Evolutionary conservation across 2,888 invertebrate species (phyloP).

Genomic region (Patella ulyssiponensis): DNA sequence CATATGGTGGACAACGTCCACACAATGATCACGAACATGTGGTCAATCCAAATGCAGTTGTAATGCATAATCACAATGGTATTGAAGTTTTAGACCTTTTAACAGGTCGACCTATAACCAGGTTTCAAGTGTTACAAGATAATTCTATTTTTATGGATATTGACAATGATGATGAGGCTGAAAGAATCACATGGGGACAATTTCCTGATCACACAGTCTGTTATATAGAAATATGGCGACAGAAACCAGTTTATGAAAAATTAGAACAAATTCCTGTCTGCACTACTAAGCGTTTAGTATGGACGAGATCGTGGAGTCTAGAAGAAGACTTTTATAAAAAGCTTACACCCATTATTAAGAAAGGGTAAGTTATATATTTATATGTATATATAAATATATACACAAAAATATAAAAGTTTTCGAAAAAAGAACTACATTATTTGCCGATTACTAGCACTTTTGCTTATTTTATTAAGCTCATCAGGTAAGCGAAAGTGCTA

Average conservation of each 20-base stretch:
- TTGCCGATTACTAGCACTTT: too few relatives aligned
- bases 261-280: conserved; percentile 62
- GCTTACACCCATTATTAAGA: conserved; percentile 60
- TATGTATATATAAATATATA: too few relatives aligned
- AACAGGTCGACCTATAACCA: conserved; percentile 62
- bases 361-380: conserved; percentile 57
- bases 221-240: conserved; percentile 57
- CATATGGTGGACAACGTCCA: conserved; percentile 65
- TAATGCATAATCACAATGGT: conserved; percentile 58
- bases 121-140: conserved; percentile 49
- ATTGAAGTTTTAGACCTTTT: conserved; percentile 62
- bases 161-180: conserved; percentile 58
- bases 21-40: conserved; percentile 64
- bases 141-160: conserved; percentile 55
- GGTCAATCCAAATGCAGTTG: conserved; percentile 60
- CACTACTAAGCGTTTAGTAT: conserved; percentile 54
- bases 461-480: too few relatives aligned
- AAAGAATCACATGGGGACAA: conserved; percentile 56
- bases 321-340: conserved; percentile 62
- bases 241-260: conserved; percentile 56
- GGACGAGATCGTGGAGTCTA: conserved; percentile 59
- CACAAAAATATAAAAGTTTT: too few relatives aligned
- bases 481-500: too few relatives aligned
- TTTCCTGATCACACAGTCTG: conserved; percentile 54
- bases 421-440: too few relatives aligned